A percentile compares a stretch with the other conserved stretches of the same genome.
phyloP scores from a whole-genome alignment of 2,797 vertebrate genomes.

The Menidia menidia region DNA sequence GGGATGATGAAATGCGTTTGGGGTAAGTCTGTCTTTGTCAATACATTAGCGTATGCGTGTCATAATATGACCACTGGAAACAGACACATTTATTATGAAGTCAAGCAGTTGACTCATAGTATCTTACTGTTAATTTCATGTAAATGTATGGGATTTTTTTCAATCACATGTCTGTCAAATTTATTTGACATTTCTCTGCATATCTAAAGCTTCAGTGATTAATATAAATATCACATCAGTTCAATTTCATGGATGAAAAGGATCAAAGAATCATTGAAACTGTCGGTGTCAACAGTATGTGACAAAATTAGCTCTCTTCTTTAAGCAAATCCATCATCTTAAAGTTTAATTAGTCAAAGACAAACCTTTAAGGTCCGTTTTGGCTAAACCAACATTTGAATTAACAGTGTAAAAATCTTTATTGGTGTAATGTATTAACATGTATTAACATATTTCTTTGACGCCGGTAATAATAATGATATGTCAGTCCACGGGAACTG shows the following conservation, averaged over 20 bases:
- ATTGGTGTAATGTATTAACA: background rate
- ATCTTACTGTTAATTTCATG: slow-evolving; percentile 15
- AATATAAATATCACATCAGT: background rate
- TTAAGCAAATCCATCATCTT: background rate
- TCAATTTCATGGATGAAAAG: background rate
- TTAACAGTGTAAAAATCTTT: background rate
- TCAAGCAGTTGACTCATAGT: slow-evolving; percentile 19
- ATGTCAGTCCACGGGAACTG: background rate
- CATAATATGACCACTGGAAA: slow-evolving; percentile 57
- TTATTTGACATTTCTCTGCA: background rate
- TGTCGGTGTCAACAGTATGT: background rate
- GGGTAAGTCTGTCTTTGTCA: slow-evolving; percentile 45
- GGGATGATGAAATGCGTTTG: slow-evolving; percentile 44
- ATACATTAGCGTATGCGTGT: slow-evolving; percentile 30
- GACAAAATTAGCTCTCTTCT: too few relatives aligned
- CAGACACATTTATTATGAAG: slow-evolving; percentile 36
- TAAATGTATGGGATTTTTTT: slow-evolving; percentile 6
- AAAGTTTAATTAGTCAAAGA: background rate
- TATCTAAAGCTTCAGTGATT: background rate
- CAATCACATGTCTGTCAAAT: background rate
- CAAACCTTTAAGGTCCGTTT: background rate
- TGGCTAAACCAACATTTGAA: background rate
- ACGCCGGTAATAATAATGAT: background rate
- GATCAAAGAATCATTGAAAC: background rate
- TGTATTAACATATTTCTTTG: background rate